These are phyloP conservation scores for Clarias platycephalus DNA, from an alignment of 2,797 vertebrate species.

Conservation along the genomic window DNA sequence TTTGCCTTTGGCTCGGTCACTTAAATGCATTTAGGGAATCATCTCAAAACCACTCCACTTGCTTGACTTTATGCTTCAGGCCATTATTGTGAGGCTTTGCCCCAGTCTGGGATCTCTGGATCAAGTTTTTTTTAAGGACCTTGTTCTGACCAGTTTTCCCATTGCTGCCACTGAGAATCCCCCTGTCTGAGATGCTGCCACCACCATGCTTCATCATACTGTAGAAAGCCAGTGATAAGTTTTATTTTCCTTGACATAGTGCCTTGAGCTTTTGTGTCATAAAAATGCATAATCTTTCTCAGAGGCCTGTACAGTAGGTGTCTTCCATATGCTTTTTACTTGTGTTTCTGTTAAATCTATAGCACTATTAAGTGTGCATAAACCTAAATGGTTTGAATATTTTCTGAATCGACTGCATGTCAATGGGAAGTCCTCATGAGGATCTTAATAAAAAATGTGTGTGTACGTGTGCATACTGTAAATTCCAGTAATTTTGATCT, in stretches of 20 bases:
- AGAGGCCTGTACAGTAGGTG: background rate
- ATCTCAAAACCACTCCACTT: background rate
- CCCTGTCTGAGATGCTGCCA: background rate
- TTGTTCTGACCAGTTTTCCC: background rate
- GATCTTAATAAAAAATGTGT: background rate
- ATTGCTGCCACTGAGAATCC: background rate
- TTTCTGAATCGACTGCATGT: background rate
- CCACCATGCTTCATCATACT: background rate
- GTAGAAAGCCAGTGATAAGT: background rate
- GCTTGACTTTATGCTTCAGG: background rate
- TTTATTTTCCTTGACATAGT: background rate
- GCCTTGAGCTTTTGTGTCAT: background rate
- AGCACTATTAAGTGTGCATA: background rate
- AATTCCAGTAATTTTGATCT: background rate
- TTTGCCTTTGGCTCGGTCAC: background rate
- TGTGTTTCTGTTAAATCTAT: background rate
- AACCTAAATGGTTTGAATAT: background rate
- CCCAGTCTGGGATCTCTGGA: background rate
- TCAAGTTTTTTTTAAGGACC: background rate
- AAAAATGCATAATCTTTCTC: background rate
- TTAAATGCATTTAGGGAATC: background rate
- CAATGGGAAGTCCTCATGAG: too few relatives aligned
- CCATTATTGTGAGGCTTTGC: background rate
- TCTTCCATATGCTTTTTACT: background rate
- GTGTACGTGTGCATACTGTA: background rate